Evolutionary conservation across 2,797 vertebrate genomes (phyloP).

Genomic region (Rhinichthys osculus): DNA sequence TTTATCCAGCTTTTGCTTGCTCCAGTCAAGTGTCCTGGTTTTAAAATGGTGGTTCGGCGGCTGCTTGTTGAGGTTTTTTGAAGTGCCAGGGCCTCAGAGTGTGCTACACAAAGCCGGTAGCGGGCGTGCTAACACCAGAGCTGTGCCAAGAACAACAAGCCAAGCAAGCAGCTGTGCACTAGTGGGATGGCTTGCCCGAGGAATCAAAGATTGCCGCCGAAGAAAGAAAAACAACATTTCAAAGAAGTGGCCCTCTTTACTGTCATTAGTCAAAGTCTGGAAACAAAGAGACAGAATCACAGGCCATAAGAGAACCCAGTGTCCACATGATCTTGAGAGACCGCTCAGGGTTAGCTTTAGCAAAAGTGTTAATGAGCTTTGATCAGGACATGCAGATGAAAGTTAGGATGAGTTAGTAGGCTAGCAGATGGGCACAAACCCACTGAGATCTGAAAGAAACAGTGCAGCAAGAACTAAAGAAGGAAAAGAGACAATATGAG

Average conservation of each 20-base stretch:
- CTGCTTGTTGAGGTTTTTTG: conserved; percentile 71
- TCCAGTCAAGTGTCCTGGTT: conserved; percentile 28
- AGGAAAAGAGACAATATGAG: conserved; percentile 29
- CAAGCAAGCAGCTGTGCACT: conserved; percentile 78
- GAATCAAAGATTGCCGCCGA: conserved; percentile 79
- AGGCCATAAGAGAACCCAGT: conserved; percentile 16
- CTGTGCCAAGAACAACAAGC: conserved; percentile 79
- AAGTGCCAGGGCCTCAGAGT: conserved; percentile 72
- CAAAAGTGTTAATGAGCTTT: conserved; percentile 51
- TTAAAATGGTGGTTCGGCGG: conserved; percentile 68
- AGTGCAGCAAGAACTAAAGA: conserved; percentile 34
- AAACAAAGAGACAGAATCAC: conserved; percentile 56
- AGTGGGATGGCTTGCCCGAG: conserved; percentile 73
- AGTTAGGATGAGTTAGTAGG: conserved; percentile 44
- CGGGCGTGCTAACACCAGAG: conserved; percentile 69
- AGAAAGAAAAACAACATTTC: conserved; percentile 76
- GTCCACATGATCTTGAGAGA: conserved; percentile 39
- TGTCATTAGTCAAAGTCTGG: conserved; percentile 73
- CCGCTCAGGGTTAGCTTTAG: conserved; percentile 50
- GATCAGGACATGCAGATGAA: conserved; percentile 50
- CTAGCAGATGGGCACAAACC: conserved; percentile 43
- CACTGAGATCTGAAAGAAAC: conserved; percentile 49
- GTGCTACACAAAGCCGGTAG: conserved; percentile 75
- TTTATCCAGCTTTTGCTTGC: not conserved
- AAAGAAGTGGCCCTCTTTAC: conserved; percentile 72